phyloP scores from a whole-genome alignment of 1,140 invertebrate genomes.

The Drepana arcuata region DNA sequence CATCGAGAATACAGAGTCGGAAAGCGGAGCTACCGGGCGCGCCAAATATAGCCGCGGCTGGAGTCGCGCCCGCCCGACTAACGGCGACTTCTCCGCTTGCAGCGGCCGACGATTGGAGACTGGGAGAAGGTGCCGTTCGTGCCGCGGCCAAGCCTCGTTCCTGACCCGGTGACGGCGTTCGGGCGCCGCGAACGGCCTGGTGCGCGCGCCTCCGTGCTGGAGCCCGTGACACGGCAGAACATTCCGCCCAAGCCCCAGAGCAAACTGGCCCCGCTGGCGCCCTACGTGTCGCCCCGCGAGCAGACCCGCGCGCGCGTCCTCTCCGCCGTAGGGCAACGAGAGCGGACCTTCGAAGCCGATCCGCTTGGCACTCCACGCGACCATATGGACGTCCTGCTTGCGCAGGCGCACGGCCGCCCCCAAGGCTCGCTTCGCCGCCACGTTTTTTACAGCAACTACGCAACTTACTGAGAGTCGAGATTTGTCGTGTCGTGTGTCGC shows the following conservation, averaged over 20 bases:
- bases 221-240: constrained; percentile 65
- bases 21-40: constrained; percentile 59
- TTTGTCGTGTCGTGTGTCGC: constrained; percentile 46
- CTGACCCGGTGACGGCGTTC: constrained; percentile 86
- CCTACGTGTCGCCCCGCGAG: constrained; percentile 76
- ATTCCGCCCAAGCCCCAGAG: constrained; percentile 73
- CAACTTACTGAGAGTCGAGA: constrained; percentile 41
- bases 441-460: constrained; percentile 70
- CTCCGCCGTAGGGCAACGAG: constrained; percentile 67
- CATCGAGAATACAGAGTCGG: constrained; percentile 46
- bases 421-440: constrained; percentile 62
- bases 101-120: constrained; percentile 81
- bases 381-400: constrained; percentile 75
- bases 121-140: constrained; percentile 90
- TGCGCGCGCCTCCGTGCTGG: constrained; percentile 38
- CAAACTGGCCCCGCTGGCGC: constrained; percentile 72
- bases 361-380: constrained; percentile 72
- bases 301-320: constrained; percentile 75
- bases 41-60: constrained; percentile 69
- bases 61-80: constrained; percentile 55
- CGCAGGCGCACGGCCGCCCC: constrained; percentile 72
- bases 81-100: constrained; percentile 74
- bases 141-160: constrained; percentile 84
- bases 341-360: constrained; percentile 71
- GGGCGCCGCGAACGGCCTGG: constrained; percentile 73